A percentile compares a stretch with the other conserved stretches of the same genome.
phyloP scores from a whole-genome alignment of 2,888 invertebrate species.

The Philereme transversata region DNA sequence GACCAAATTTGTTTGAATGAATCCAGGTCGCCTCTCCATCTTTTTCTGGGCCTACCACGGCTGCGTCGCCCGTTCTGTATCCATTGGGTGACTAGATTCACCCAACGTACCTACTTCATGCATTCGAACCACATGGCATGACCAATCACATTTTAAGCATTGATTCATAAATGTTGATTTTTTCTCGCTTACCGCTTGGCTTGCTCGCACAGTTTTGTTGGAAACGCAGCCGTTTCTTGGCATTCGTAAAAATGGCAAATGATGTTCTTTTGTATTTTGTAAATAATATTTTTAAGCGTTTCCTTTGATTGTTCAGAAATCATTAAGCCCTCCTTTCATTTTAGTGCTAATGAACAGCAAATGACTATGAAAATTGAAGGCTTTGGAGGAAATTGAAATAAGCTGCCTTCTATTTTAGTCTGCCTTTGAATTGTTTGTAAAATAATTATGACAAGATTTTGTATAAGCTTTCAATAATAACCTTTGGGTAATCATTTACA shows the following conservation, averaged over 20 bases:
- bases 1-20: no score
- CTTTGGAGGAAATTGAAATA: conserved; percentile 22
- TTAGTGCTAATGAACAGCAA: conserved; percentile 38
- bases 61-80: no score
- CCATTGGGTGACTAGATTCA: no score
- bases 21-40: no score
- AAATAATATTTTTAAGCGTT: conserved; percentile 48
- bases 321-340: conserved; percentile 37
- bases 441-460: not conserved
- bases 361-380: conserved; percentile 27
- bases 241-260: conserved; percentile 61
- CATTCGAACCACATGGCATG: no score
- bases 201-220: no score
- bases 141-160: no score
- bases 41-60: no score
- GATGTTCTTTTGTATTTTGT: conserved; percentile 52
- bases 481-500: no score
- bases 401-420: conserved; percentile 13
- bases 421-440: not conserved
- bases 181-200: not conserved
- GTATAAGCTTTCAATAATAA: no score
- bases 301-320: conserved; percentile 42
- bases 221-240: conserved; percentile 38
- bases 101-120: no score
- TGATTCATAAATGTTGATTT: not conserved